Conservation (phyloP, 2,797 vertebrate species). For the Botia almorhae region DNA sequence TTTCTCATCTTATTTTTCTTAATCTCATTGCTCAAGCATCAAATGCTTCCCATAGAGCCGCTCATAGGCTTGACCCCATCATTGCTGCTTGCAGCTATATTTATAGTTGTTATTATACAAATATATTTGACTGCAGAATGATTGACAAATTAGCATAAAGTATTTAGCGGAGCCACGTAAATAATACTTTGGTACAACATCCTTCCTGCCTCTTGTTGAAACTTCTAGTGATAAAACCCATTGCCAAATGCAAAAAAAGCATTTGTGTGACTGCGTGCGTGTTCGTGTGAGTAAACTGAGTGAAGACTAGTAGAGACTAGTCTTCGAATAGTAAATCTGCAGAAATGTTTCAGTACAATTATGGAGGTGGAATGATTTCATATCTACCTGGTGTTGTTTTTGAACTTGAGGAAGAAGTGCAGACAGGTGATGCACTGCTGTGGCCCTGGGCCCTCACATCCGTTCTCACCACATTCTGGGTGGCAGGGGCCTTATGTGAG, state of each 20-base stretch:
- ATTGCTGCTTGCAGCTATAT: too few species aligned
- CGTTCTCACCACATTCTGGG: slow-evolving; percentile 92
- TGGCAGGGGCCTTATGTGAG: slow-evolving; percentile 86
- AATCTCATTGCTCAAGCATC: too few species aligned
- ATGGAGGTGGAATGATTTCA: background rate
- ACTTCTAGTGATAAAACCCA: background rate
- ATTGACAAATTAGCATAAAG: too few species aligned
- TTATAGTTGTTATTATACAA: too few species aligned
- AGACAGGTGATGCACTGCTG: slow-evolving; percentile 96
- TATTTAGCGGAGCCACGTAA: background rate
- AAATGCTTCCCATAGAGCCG: too few species aligned
- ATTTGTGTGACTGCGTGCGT: background rate
- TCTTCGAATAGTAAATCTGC: background rate
- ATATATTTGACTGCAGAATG: too few species aligned
- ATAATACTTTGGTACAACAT: background rate
- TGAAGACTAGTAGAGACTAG: too few species aligned
- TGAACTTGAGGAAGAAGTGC: slow-evolving; percentile 97
- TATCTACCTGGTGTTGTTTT: slow-evolving; percentile 96
- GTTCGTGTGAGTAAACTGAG: too few species aligned
- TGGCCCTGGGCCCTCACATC: slow-evolving; percentile 95
- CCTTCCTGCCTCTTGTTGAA: background rate
- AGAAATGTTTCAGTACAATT: background rate
- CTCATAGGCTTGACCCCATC: too few species aligned
- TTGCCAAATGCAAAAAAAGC: background rate
- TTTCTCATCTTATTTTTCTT: too few species aligned